phyloP scores from a whole-genome alignment of 1,140 invertebrate species.

The Metopolophium dirhodum region DNA sequence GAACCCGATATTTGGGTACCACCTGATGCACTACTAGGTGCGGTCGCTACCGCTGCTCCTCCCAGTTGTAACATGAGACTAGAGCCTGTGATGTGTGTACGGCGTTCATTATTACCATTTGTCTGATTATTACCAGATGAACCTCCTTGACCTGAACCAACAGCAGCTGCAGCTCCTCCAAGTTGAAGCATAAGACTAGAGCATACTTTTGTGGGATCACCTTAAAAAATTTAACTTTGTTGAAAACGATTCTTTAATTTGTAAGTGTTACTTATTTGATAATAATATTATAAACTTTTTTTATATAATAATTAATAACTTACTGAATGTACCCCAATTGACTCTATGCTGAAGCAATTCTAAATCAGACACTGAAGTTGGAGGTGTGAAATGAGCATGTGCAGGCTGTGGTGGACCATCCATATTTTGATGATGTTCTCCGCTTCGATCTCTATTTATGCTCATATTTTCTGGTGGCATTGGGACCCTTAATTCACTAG shows the following conservation, averaged over 20 bases:
- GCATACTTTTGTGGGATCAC: constrained; percentile 57
- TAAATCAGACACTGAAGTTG: constrained; percentile 52
- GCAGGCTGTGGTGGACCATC: constrained; percentile 52
- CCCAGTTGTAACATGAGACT: constrained; percentile 51
- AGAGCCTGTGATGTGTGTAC: constrained; percentile 58
- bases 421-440: constrained; percentile 57
- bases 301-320: constrained; percentile 8
- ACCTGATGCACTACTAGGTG: constrained; percentile 49
- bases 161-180: constrained; percentile 55
- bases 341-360: constrained; percentile 53
- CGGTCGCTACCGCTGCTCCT: constrained; percentile 49
- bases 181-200: constrained; percentile 58
- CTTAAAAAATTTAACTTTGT: constrained; percentile 7
- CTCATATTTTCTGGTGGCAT: constrained; percentile 57
- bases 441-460: constrained; percentile 56
- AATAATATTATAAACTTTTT: neutral
- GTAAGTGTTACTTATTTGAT: neutral
- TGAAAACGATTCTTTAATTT: neutral
- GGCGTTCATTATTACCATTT: constrained; percentile 56
- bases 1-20: constrained; percentile 49
- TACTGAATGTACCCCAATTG: constrained; percentile 53
- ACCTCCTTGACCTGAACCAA: constrained; percentile 51
- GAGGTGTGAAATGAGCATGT: constrained; percentile 55
- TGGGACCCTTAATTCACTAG: constrained; percentile 56
- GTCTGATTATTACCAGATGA: constrained; percentile 54